Evolutionary conservation across 30 jellyfish, hydroid and myxozoan genomes (phyloP).

Genomic region (Cassiopea andromeda): DNA sequence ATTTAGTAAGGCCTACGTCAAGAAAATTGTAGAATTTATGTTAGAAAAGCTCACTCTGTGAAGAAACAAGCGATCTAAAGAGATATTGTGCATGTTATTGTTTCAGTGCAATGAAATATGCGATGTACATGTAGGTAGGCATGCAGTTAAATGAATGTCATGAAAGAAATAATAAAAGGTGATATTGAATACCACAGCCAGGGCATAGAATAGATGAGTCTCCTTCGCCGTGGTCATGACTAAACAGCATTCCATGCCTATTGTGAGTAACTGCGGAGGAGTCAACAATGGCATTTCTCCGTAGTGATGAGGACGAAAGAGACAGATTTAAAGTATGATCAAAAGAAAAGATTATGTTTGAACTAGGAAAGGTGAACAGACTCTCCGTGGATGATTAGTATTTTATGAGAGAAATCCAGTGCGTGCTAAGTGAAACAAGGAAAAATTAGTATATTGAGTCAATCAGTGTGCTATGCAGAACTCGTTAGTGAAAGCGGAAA

Average conservation of each 20-base stretch:
- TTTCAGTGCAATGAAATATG: no score
- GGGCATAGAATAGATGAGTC: no score
- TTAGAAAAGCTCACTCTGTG: no score
- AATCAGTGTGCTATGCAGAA: background rate
- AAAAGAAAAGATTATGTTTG: background rate
- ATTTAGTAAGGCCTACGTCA: no score
- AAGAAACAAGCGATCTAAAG: no score
- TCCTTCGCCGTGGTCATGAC: no score
- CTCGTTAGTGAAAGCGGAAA: background rate
- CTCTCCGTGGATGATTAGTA: background rate
- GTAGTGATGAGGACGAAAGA: constrained; percentile 12
- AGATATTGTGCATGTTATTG: no score
- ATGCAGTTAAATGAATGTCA: no score
- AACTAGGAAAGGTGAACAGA: background rate
- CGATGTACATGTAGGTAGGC: no score
- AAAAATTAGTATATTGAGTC: background rate
- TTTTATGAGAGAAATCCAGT: background rate
- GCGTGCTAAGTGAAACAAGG: background rate
- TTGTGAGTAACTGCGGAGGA: constrained; percentile 34
- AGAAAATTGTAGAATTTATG: no score
- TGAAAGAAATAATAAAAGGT: no score
- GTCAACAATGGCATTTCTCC: constrained; percentile 9
- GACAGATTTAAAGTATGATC: background rate
- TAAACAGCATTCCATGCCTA: background rate
- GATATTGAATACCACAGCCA: no score